Conservation (phyloP, 2,113 vertebrate genomes). For the Anser brachyrhynchus region DNA sequence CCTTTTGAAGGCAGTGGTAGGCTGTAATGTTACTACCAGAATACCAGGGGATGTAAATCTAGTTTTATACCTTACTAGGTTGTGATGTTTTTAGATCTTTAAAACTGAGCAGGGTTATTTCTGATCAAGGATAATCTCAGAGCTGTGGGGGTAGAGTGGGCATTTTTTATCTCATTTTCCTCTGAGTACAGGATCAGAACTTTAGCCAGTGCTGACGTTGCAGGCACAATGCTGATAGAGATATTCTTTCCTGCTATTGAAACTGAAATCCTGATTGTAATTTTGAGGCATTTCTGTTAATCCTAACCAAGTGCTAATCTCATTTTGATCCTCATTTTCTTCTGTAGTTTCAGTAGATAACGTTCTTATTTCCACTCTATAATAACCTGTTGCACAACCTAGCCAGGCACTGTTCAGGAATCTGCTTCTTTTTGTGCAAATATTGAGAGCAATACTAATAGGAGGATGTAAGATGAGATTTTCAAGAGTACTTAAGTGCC, state of each 20-base stretch:
- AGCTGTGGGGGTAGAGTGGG: not conserved
- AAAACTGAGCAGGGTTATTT: not conserved
- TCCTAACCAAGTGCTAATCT: not conserved
- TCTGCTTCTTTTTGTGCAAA: not conserved
- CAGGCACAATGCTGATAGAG: not conserved
- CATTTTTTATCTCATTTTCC: not conserved
- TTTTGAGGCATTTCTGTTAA: not conserved
- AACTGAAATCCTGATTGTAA: not conserved
- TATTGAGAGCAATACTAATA: not conserved
- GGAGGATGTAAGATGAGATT: not conserved
- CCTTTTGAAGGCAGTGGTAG: not conserved
- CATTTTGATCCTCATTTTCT: not conserved
- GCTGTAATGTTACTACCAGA: not conserved
- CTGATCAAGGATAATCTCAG: not conserved
- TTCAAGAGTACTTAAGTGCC: not conserved
- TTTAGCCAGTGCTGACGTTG: not conserved
- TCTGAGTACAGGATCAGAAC: not conserved
- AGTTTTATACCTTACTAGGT: not conserved
- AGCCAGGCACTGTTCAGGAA: not conserved
- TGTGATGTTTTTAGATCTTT: not conserved
- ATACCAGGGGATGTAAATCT: not conserved
- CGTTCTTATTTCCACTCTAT: not conserved
- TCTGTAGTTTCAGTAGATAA: not conserved
- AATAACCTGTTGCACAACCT: not conserved
- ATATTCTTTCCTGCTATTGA: not conserved